Evolutionary conservation across 2,797 vertebrate species (phyloP), one percentile per base, ranked within the genome.

Genomic region (Arrhamphus sclerolepis): DNA sequence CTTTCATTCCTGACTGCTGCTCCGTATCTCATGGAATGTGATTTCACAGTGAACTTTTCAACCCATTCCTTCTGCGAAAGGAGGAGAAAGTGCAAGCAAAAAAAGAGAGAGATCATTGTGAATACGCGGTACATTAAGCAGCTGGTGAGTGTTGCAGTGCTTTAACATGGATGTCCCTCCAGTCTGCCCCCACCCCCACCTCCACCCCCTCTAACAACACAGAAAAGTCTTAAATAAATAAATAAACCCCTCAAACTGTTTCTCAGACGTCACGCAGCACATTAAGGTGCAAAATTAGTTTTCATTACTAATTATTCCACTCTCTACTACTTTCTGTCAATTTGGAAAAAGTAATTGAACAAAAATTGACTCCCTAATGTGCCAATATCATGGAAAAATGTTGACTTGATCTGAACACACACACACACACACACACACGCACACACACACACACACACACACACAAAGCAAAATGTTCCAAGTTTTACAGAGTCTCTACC

Each of bases 31-130:
- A 64, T 49, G 4, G 62, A 82, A 85, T 59, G 65, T 76, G 66
- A 83, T 71, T 82, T 80, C 72, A 77, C 67, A 46, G 67, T 85
- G 82, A 80, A 81, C 82, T 80, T 70, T 75, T 81, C 81, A 83
- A 81, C 83, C 48, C 63, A 43, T 49, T 64, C 61, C 73, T 80
- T 75, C 66, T 63, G 77, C 57, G 63, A 59, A 46, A 66, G 62
- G 44, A 60, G 72, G 52, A 75, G 71, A 74, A 73, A 58, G 71
- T 72, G n/a, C 5, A 39, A 50, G 26, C 43, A 41, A 18, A 58
- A 54, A 22, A 18, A 17, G 41, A 59, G 18, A 50, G 22, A 29
- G 24, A 46, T 19, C 38, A 26, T 46, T 46, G 41, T 18, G 52
- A 78, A 51, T 74, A 56, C 69, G 56, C 69, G 60, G 66, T 74